Evolutionary conservation across 2,888 invertebrate species (phyloP).

Genomic region (Lasioglossum figueresi): DNA sequence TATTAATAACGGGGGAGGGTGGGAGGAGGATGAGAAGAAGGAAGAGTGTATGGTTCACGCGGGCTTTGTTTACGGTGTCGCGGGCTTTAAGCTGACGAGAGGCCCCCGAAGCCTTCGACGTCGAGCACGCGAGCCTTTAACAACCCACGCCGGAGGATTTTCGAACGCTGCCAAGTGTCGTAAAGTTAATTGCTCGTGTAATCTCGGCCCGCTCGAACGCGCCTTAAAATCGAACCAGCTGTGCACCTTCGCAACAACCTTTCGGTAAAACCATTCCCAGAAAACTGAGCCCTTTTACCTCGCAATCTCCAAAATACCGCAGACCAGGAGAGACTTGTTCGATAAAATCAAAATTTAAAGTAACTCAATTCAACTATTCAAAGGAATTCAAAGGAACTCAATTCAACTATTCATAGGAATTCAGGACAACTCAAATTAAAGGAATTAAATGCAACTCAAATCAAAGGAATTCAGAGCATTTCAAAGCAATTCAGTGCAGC

Average conservation of each 20-base stretch:
- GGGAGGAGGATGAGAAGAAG: not conserved
- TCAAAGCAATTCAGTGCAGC: too few relatives aligned
- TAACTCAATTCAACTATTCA: not conserved
- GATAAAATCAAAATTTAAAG: not conserved
- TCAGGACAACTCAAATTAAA: too few relatives aligned
- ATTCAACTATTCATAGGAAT: too few relatives aligned
- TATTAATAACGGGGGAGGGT: constrained; percentile 75
- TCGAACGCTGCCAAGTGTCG: constrained; percentile 1
- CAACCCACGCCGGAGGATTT: not conserved
- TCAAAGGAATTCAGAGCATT: too few relatives aligned
- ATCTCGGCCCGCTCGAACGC: not conserved
- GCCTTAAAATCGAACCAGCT: constrained; percentile 6
- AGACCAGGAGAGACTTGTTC: not conserved
- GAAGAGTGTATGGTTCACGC: constrained; percentile 41
- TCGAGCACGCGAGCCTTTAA: constrained; percentile 4
- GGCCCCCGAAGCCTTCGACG: constrained; percentile 31
- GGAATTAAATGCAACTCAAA: too few relatives aligned
- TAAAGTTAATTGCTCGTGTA: constrained; percentile 21
- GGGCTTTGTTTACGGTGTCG: constrained; percentile 75
- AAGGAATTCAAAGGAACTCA: too few relatives aligned
- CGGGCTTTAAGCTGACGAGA: constrained; percentile 60
- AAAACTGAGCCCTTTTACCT: not conserved
- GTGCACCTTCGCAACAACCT: not conserved
- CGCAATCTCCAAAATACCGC: not conserved
- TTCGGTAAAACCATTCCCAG: not conserved